Evolutionary conservation across 2,888 invertebrate species (phyloP).

Genomic region (Pheosia tremula): DNA sequence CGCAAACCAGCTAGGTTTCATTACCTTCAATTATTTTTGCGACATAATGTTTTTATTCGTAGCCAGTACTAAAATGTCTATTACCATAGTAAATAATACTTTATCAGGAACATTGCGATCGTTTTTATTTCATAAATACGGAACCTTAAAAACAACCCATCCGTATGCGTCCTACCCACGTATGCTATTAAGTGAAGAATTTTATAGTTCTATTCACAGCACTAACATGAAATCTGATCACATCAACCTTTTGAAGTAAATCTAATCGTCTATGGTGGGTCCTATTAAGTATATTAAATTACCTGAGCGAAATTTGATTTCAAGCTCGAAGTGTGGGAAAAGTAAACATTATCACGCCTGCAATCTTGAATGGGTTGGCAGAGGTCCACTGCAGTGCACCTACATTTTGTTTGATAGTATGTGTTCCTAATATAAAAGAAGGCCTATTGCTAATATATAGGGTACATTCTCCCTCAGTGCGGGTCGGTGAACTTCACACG

Average conservation of each 20-base stretch:
- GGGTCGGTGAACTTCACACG: too few relatives aligned
- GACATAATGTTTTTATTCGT: too few relatives aligned
- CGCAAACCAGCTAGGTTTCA: too few relatives aligned
- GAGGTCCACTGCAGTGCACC: too few relatives aligned
- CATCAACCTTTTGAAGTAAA: constrained; percentile 60
- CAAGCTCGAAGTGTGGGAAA: constrained; percentile 12
- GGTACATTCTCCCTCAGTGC: too few relatives aligned
- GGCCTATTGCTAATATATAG: too few relatives aligned
- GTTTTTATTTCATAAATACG: neutral
- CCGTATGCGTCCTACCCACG: constrained; percentile 64
- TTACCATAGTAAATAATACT: neutral
- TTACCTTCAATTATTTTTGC: too few relatives aligned
- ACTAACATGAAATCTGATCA: constrained; percentile 64
- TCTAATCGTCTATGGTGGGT: constrained; percentile 45
- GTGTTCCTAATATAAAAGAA: too few relatives aligned
- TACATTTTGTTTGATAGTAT: too few relatives aligned
- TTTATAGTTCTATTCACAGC: constrained; percentile 76
- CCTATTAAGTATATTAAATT: constrained; percentile 49
- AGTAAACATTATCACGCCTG: too few relatives aligned
- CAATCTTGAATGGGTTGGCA: too few relatives aligned
- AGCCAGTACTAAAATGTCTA: too few relatives aligned
- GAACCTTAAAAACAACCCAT: constrained; percentile 27
- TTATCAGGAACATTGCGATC: neutral
- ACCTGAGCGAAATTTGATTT: constrained; percentile 42
- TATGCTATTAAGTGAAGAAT: constrained; percentile 66